Conservation (phyloP, 2,888 invertebrate species). For the Macrophya annulata region DNA sequence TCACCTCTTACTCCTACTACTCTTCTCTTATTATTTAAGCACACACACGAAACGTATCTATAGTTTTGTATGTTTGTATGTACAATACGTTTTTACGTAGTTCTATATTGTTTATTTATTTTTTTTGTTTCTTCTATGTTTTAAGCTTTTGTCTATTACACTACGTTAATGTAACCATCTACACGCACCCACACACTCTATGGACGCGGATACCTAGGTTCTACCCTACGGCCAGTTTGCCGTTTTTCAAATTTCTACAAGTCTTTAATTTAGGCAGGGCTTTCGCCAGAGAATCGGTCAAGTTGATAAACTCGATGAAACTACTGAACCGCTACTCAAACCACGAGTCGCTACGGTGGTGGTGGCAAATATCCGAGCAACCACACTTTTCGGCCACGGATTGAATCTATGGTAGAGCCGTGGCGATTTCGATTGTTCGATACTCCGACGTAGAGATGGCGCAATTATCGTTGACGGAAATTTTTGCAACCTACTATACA, state of each 20-base stretch:
- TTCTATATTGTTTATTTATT: slow-evolving; percentile 2
- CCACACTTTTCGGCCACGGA: slow-evolving; percentile 25
- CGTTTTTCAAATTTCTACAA: slow-evolving; percentile 11
- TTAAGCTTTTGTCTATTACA: slow-evolving; percentile 16
- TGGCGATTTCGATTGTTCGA: neutral
- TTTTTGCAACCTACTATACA: neutral
- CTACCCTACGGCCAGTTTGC: neutral
- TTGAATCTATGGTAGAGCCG: slow-evolving; percentile 7
- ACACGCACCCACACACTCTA: slow-evolving; percentile 45
- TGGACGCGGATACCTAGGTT: slow-evolving; percentile 35
- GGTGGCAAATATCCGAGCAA: slow-evolving; percentile 39
- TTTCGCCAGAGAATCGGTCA: neutral
- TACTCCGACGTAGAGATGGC: slow-evolving; percentile 13
- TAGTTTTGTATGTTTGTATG: neutral
- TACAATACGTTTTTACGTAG: slow-evolving; percentile 3
- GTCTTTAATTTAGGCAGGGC: neutral
- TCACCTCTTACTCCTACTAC: neutral
- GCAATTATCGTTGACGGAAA: neutral
- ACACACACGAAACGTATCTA: neutral
- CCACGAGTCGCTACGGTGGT: slow-evolving; percentile 46
- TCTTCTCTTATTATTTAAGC: slow-evolving; percentile 8
- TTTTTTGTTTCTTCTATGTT: neutral
- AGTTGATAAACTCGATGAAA: slow-evolving; percentile 51
- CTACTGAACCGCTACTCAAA: slow-evolving; percentile 39
- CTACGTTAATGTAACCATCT: slow-evolving; percentile 38